Evolutionary conservation across 1,140 invertebrate genomes (phyloP), one percentile per base, ranked within the genome.

Genomic region (Eubasilissa regina): DNA sequence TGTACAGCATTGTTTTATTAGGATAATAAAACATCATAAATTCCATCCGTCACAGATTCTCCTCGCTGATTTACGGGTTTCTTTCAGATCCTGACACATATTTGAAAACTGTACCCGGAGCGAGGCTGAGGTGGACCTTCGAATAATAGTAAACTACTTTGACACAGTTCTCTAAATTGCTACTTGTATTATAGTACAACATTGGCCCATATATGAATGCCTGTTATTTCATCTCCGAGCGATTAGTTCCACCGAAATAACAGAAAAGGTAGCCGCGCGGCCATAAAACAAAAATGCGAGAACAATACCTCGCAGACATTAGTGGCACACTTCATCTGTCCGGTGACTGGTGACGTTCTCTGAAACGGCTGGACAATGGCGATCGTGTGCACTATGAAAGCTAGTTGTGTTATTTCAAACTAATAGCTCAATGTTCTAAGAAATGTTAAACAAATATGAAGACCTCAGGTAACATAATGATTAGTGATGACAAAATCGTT

Each of bases 321-420:
- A 13, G 15, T 70, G 66, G 66, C 66, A 70, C 66, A 70, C 66
- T 70, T 70, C 47, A n/a, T n/a, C n/a, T n/a, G n/a, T n/a, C n/a
- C n/a, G n/a, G n/a, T n/a, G n/a, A n/a, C 15, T 70, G 47, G 51
- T 70, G 66, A 70, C 66, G 66, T 70, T 21, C 25, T 53, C 44
- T 17, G 25, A 66, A 44, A 44, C 17, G 17, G 15, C 19, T 17
- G 8, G 47, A 70, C 66, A 25, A 51, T 70, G 51, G 51, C 51
- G 47, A 48, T 51, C 12, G 25, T 35, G 25, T 45, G 19, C 21
- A 0, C 13, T 70, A 51, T 70, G 15, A 21, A 70, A 70, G n/a
- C 45, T 51, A 70, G 44, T 70, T 45, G 66, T 70, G 66, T 53
- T 25, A 51, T 66, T 66, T 47, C 45, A n/a, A 19, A n/a, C 25